Evolutionary conservation across 2,797 vertebrate genomes (phyloP), one percentile per base, ranked within the genome.

Genomic region (Clamator glandarius): DNA sequence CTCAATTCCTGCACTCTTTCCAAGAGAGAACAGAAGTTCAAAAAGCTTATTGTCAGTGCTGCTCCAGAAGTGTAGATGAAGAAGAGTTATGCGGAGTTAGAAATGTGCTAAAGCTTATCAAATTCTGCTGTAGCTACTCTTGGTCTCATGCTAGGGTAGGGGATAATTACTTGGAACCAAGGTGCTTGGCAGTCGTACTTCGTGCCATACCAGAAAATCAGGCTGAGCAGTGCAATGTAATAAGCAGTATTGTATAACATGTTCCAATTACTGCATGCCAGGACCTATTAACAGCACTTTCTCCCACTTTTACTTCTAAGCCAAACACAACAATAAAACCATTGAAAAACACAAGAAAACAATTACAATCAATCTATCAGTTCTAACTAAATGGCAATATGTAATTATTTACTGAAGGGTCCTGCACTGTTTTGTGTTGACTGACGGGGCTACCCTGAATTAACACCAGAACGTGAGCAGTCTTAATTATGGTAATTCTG

Each of bases 181-280:
- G 59, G 59, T 50, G 62, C 44, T 82, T 89, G 83, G 84, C 83
- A 90, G 29, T 29, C 25, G 25, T 57, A 21, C 55, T 84, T 94
- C 28, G 35, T 92, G 83, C 94, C 83, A 21, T 50, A 95, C 63
- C 83, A 92, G 73, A 92, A 93, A 92, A 93, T 84, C 70, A 79
- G 67, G 59, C 86, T 70, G 74, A 90, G 70, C 48, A 54, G n/a
- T 20, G 44, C 79, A 52, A 70, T 39, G 44, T 59, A 88, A 52
- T 93, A 88, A 81, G 42, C 51, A 39, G 76, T 44, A 66, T 25
- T 41, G 59, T 80, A 9, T 51, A 88, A 79, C 67, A 52, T 18
- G 11, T 77, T 93, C 41, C 55, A 82, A 70, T 79, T 94, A 93
- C 74, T 29, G 93, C 0, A 1, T 89, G 86, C 83, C 83, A 92